Evolutionary conservation across 2,888 invertebrate species (phyloP).

Genomic region (Chaetogeoica ovagalla): DNA sequence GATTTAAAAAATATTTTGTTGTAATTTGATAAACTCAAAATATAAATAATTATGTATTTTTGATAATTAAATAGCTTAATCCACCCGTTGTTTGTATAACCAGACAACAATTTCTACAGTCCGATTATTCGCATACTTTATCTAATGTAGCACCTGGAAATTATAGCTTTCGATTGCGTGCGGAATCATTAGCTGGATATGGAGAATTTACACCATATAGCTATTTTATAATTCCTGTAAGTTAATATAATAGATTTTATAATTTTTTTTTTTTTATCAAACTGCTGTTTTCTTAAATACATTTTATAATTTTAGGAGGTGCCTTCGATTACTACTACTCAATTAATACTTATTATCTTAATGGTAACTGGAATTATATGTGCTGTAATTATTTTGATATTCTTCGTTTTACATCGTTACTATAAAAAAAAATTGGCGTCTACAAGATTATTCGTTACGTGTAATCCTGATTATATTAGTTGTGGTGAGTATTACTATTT

Average conservation of each 20-base stretch:
- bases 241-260: background rate
- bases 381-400: constrained; percentile 36
- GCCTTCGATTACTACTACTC: constrained; percentile 19
- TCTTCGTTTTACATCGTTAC: constrained; percentile 35
- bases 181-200: constrained; percentile 76
- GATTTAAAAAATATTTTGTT: constrained; percentile 56
- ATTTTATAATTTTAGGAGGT: constrained; percentile 24
- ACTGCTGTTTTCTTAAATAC: background rate
- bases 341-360: constrained; percentile 38
- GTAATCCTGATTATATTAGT: constrained; percentile 51
- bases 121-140: constrained; percentile 63
- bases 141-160: constrained; percentile 73
- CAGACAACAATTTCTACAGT: constrained; percentile 65
- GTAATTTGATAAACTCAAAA: background rate
- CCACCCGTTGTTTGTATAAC: constrained; percentile 70
- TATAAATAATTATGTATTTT: constrained; percentile 17
- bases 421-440: constrained; percentile 43
- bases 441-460: constrained; percentile 48
- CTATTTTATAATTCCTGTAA: constrained; percentile 68
- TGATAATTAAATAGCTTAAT: constrained; percentile 61
- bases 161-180: constrained; percentile 77
- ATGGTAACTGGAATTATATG: constrained; percentile 34
- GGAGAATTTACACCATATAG: constrained; percentile 67
- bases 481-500: constrained; percentile 32
- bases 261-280: background rate